Conservation (phyloP, 2,797 vertebrate species). For the Ctenopoma kingsleyae region DNA sequence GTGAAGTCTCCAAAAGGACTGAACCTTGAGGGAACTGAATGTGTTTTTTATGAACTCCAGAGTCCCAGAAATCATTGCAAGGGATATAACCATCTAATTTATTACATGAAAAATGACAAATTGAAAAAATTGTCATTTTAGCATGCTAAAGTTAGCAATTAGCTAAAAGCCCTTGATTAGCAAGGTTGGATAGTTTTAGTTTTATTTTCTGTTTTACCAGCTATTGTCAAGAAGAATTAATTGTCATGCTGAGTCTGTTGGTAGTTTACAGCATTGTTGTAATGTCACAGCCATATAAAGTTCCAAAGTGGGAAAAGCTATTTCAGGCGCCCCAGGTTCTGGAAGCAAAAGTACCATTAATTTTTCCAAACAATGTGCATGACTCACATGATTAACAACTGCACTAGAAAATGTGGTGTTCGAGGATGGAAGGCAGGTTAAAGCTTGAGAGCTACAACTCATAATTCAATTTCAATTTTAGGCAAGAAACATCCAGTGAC, state of each 20-base stretch:
- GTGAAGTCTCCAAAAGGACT: neutral
- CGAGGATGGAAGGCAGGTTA: neutral
- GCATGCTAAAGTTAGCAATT: neutral
- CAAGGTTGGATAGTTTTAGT: neutral
- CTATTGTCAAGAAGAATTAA: too few species aligned
- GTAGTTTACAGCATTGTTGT: neutral
- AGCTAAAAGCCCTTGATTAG: neutral
- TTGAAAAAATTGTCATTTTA: neutral
- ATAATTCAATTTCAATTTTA: neutral
- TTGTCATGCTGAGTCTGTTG: neutral
- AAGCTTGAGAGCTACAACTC: neutral
- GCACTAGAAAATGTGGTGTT: neutral
- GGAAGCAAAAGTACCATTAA: neutral
- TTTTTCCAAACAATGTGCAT: neutral
- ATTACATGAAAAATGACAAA: neutral
- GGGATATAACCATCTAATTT: neutral
- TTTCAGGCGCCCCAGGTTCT: neutral
- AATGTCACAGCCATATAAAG: neutral
- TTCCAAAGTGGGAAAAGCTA: neutral
- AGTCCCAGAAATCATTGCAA: constrained; percentile 10
- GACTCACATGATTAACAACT: neutral
- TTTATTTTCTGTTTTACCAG: too few species aligned
- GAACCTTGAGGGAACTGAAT: neutral
- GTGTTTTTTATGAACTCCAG: constrained; percentile 1
- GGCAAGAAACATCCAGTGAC: neutral